These are phyloP conservation scores for Pycnomerus fuliginosus DNA, from an alignment of 2,888 invertebrate species.

Conservation along the genomic window DNA sequence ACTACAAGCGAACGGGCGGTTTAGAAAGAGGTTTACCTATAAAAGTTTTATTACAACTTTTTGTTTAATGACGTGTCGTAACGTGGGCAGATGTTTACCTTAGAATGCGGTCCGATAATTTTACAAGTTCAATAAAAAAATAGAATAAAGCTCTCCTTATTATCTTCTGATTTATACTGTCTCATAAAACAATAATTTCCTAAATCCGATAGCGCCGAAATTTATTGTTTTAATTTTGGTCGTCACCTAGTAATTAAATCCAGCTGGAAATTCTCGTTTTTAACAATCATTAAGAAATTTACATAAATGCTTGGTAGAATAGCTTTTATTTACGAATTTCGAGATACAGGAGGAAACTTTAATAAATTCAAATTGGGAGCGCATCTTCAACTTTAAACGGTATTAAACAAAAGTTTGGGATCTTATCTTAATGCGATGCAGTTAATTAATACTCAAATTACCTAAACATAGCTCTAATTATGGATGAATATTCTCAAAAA, in stretches of 20 bases:
- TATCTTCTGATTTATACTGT: slow-evolving; percentile 10
- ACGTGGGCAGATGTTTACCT: slow-evolving; percentile 1
- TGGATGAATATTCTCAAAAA: slow-evolving; percentile 43
- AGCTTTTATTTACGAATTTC: slow-evolving; percentile 35
- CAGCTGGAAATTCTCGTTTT: slow-evolving; percentile 30
- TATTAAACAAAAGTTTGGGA: slow-evolving; percentile 32
- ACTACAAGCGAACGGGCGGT: too few species aligned
- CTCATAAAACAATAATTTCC: slow-evolving; percentile 16
- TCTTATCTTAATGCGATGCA: slow-evolving; percentile 44
- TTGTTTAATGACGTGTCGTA: background rate
- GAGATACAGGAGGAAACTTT: slow-evolving; percentile 35
- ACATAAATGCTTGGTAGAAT: slow-evolving; percentile 36
- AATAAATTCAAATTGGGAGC: slow-evolving; percentile 37
- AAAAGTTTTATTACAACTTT: background rate
- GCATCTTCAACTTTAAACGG: slow-evolving; percentile 24
- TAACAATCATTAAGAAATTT: slow-evolving; percentile 37
- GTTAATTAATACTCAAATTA: slow-evolving; percentile 47
- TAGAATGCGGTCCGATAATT: slow-evolving; percentile 8
- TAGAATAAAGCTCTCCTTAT: slow-evolving; percentile 12
- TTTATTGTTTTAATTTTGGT: slow-evolving; percentile 21
- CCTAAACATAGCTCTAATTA: slow-evolving; percentile 45
- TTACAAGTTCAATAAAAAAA: slow-evolving; percentile 5
- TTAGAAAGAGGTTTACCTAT: background rate
- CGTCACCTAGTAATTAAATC: slow-evolving; percentile 21
- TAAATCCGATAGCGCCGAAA: slow-evolving; percentile 6